A percentile compares a stretch with the other conserved stretches of the same genome.
These are phyloP conservation scores for Raja brachyura DNA, from an alignment of 2,113 vertebrate genomes.

Conservation along the genomic window DNA sequence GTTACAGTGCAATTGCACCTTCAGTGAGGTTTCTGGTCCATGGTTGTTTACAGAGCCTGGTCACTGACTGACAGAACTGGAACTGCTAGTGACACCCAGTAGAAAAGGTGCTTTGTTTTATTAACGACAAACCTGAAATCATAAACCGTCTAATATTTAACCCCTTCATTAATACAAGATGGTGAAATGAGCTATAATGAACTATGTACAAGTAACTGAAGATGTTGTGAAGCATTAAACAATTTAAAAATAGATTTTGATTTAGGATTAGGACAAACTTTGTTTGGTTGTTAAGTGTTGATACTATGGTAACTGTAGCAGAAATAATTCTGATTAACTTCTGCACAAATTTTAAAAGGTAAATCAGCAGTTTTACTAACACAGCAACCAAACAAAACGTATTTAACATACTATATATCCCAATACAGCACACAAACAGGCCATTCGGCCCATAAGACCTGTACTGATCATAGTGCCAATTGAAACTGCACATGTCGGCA, in stretches of 20 bases:
- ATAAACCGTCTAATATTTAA: not conserved
- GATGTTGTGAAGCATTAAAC: not conserved
- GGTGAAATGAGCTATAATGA: not conserved
- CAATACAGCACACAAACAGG: too few species aligned
- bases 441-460: too few species aligned
- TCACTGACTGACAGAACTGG: constrained; percentile 18
- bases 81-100: constrained; percentile 16
- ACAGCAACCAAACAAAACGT: not conserved
- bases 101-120: not conserved
- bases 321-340: not conserved
- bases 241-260: not conserved
- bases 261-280: not conserved
- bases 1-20: not conserved
- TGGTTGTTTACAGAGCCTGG: constrained; percentile 1
- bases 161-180: not conserved
- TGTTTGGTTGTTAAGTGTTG: not conserved
- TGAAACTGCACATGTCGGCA: too few species aligned
- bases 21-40: not conserved
- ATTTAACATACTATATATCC: too few species aligned
- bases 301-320: not conserved
- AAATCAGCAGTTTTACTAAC: not conserved
- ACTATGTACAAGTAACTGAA: not conserved
- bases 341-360: not conserved
- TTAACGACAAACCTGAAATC: constrained; percentile 21
- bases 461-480: too few species aligned